phyloP scores from a whole-genome alignment of 1,140 invertebrate species.

The Melanaphis sacchari region DNA sequence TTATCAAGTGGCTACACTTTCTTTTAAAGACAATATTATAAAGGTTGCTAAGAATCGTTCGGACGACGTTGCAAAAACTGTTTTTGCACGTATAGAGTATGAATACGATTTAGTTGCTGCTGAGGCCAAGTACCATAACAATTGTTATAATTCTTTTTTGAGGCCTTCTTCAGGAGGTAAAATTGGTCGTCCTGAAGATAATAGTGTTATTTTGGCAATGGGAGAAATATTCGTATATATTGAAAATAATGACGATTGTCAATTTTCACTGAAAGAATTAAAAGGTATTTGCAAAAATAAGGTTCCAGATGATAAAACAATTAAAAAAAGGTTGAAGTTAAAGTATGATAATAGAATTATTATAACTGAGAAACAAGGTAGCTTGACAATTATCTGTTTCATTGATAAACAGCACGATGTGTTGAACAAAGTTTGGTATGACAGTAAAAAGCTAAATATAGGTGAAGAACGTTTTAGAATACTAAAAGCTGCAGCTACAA shows the following conservation, averaged over 20 bases:
- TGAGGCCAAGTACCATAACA: constrained; percentile 11
- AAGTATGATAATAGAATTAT: constrained; percentile 25
- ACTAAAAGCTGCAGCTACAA: neutral
- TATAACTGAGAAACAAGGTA: constrained; percentile 13
- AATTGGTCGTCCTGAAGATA: neutral
- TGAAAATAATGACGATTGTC: constrained; percentile 37
- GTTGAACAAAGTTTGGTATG: neutral
- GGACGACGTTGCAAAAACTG: neutral
- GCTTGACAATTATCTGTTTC: neutral
- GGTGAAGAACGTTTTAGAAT: neutral
- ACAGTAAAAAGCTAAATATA: neutral
- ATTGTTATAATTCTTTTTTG: constrained; percentile 11
- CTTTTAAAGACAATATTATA: constrained; percentile 7
- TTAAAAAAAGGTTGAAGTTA: constrained; percentile 21
- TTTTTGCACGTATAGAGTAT: constrained; percentile 6
- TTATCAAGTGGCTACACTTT: neutral
- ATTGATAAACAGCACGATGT: neutral
- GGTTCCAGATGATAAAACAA: constrained; percentile 12
- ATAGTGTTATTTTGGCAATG: neutral
- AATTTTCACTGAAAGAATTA: constrained; percentile 10
- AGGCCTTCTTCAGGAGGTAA: neutral
- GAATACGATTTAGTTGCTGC: constrained; percentile 20
- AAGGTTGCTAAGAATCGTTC: constrained; percentile 31
- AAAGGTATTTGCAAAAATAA: constrained; percentile 31
- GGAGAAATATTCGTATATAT: constrained; percentile 20